Percentiles rank a stretch among this genome's conserved stretches.
Evolutionary conservation across 2,888 invertebrate species (phyloP).

Genomic region (Drosophila helvetica): DNA sequence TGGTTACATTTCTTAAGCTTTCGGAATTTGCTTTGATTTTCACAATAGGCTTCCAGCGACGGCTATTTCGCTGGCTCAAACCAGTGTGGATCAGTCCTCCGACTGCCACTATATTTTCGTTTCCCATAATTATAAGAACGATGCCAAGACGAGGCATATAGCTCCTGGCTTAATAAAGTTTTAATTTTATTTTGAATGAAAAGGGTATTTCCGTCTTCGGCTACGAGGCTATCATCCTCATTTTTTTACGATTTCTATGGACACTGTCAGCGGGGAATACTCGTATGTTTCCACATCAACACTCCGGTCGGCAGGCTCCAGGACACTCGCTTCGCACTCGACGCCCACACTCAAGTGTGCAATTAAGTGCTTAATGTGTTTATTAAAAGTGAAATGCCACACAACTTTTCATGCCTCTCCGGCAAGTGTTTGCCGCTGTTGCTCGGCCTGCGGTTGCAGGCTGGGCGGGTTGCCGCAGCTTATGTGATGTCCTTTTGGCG

Average conservation of each 20-base stretch:
- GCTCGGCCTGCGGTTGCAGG: slow-evolving; percentile 4
- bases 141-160: background rate
- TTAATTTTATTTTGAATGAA: too few species aligned
- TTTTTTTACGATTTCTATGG: background rate
- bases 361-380: slow-evolving; percentile 73
- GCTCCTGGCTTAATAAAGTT: too few species aligned
- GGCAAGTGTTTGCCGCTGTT: slow-evolving; percentile 23
- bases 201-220: background rate
- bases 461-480: slow-evolving; percentile 28
- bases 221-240: background rate
- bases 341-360: slow-evolving; percentile 48
- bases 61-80: too few species aligned
- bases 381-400: slow-evolving; percentile 71
- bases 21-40: background rate
- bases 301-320: slow-evolving; percentile 9
- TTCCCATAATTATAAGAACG: background rate
- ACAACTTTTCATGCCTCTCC: slow-evolving; percentile 45
- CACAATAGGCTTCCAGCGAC: background rate
- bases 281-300: slow-evolving; percentile 42
- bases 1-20: background rate
- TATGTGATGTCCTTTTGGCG: slow-evolving; percentile 23
- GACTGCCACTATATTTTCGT: too few species aligned
- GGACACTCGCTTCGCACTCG: slow-evolving; percentile 12
- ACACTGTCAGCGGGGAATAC: slow-evolving; percentile 21
- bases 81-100: too few species aligned